Evolutionary conservation across 1,140 invertebrate species (phyloP), one percentile per base, ranked within the genome.

Genomic region (Halictus rubicundus): DNA sequence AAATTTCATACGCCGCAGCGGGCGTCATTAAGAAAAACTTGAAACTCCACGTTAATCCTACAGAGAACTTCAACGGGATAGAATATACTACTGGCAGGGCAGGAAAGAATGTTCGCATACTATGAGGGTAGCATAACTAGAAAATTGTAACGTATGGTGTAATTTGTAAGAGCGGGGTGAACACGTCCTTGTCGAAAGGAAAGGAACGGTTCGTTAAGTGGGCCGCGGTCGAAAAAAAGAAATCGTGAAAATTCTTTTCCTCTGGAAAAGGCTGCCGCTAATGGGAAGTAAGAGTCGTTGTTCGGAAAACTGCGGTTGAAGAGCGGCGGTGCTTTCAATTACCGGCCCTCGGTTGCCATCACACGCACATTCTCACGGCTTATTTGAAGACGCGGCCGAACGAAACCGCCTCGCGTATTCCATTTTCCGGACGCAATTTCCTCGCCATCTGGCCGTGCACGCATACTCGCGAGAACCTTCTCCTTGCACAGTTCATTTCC

Each of bases 371-470:
- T 68, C 66, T 49, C 78, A 7, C 54, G 63, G 25, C 6, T 60
- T 25, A 16, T 27, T 74, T 64, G 64, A 72, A 63, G 76, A 78
- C 19, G 75, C 46, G 57, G 39, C 49, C 42, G 9, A 46, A 46
- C 42, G 42, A 46, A 46, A 46, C 42, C 32, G 54, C 27, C 12
- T n/a, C 54, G 54, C 54, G 54, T 57, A 64, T 68, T 74, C 71
- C 71, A 80, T 80, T 80, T 80, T 23, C 54, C 71, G 8, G 16
- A 39, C 21, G 71, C 42, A 74, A 74, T 80, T 80, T 74, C 78
- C 69, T 68, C 54, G 60, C 25, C 63, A 42, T 71, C 59, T 52
- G 68, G 14, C 70, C 64, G 16, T 27, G 52, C 49, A 21, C 69
- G 37, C 77, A 52, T 9, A 14, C n/a, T 25, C 32, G 1, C n/a